Evolutionary conservation across 1,140 invertebrate genomes (phyloP), one percentile per base, ranked within the genome.

Genomic region (Batillaria attramentaria): DNA sequence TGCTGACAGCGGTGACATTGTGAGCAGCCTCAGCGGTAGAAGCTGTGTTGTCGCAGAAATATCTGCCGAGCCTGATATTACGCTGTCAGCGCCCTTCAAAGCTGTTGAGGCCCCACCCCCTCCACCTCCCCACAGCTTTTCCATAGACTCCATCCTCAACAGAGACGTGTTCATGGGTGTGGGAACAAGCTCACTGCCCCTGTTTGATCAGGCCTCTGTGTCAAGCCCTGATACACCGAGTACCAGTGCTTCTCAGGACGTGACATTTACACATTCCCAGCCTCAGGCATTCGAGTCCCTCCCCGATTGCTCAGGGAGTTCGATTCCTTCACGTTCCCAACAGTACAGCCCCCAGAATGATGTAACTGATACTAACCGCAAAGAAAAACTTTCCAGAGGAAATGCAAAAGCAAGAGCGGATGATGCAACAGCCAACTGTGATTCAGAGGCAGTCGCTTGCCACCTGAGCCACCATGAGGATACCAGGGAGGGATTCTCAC

Each of bases 161-260:
- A 31, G 35, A 57, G 72, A 73, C 46, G 50, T 50, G 10, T 72
- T 72, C 28, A 72, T 72, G 70, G 70, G 43, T 46, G 41, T 42
- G 10, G 42, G 18, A 20, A 2, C 20, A 16, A 31, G 42, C 46
- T 50, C 70, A 31, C 42, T 50, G 42, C 42, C 16, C 28, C 28
- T 72, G 42, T 50, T 28, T 28, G 31, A 24, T 3, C 42, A 35
- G 33, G 35, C 2, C n/a, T 73, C 72, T 10, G 46, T 46, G 13
- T 31, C 46, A 62, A 6, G 57, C 24, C 33, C 33, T 24, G 24
- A n/a, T 62, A 8, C 33, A n/a, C n/a, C 10, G 24, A 13, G 46
- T 50, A 50, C 24, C 10, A 24, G 10, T 24, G 10, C 46, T 24
- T 50, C 46, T 50, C 46, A 50, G 46, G 46, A 50, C 24, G 10